phyloP scores from a whole-genome alignment of 2,797 vertebrate species.

The Margarornis squamiger region DNA sequence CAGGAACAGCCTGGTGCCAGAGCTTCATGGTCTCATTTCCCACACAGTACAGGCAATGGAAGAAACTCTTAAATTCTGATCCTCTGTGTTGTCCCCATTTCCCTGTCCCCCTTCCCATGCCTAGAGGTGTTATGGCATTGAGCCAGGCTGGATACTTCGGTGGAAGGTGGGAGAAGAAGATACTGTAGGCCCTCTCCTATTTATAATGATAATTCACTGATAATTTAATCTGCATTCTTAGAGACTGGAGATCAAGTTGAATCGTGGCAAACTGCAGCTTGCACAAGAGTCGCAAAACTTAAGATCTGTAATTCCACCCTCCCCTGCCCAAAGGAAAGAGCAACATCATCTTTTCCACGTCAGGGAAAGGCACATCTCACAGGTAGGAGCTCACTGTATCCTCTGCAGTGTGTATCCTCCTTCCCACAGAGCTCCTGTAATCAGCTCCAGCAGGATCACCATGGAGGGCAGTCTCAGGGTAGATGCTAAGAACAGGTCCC shows the following conservation, averaged over 20 bases:
- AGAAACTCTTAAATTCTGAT: background rate
- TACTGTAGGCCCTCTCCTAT: background rate
- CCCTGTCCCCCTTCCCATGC: background rate
- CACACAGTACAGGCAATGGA: background rate
- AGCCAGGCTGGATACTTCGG: background rate
- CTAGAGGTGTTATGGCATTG: background rate
- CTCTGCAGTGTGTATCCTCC: background rate
- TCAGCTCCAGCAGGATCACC: background rate
- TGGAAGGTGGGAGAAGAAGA: background rate
- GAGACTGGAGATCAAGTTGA: background rate
- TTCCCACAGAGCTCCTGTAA: background rate
- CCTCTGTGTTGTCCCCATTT: background rate
- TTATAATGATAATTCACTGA: background rate
- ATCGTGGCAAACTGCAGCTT: background rate
- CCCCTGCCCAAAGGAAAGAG: background rate
- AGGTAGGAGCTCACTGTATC: background rate
- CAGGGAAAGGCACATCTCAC: background rate
- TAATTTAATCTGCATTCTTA: background rate
- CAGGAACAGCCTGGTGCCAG: background rate
- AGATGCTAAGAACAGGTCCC: background rate
- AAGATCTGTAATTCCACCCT: background rate
- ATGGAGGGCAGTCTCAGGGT: background rate
- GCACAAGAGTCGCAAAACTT: background rate
- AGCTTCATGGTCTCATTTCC: background rate
- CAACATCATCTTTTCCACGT: background rate